Conservation (phyloP, 2,113 vertebrate species). For the Melanotaenia duboulayi region DNA sequence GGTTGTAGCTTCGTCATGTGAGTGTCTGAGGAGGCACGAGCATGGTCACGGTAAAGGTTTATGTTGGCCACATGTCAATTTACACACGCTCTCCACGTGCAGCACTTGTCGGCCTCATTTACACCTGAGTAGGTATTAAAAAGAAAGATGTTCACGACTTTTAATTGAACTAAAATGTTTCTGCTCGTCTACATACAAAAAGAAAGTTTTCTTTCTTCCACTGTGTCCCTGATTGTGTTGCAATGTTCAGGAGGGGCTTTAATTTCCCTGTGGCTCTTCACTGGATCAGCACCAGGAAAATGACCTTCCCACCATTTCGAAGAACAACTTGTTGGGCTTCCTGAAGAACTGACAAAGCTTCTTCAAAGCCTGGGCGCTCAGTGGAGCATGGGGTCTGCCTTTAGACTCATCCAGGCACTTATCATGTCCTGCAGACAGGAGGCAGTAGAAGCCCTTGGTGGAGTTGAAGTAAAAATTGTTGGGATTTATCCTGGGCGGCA, state of each 20-base stretch:
- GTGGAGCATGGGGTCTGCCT: slow-evolving; percentile 82
- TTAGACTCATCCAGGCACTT: slow-evolving; percentile 87
- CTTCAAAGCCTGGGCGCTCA: slow-evolving; percentile 75
- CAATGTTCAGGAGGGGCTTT: slow-evolving; percentile 13
- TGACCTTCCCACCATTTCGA: slow-evolving; percentile 83
- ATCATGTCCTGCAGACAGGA: slow-evolving; percentile 79
- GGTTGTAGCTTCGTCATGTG: slow-evolving; percentile 20
- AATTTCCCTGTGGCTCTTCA: neutral
- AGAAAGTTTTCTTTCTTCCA: neutral
- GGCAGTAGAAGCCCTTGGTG: slow-evolving; percentile 88
- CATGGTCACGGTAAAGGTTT: slow-evolving; percentile 28
- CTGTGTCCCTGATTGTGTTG: slow-evolving; percentile 46
- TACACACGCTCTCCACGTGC: neutral
- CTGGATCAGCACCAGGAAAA: slow-evolving; percentile 85
- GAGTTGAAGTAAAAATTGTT: slow-evolving; percentile 87
- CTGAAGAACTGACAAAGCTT: slow-evolving; percentile 83
- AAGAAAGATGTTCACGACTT: slow-evolving; percentile 2
- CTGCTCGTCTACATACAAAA: slow-evolving; percentile 28
- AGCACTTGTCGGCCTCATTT: slow-evolving; percentile 24
- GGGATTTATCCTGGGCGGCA: slow-evolving; percentile 77
- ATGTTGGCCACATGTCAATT: slow-evolving; percentile 11
- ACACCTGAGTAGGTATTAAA: slow-evolving; percentile 63
- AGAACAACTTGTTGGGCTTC: slow-evolving; percentile 83
- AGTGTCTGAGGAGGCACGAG: slow-evolving; percentile 52
- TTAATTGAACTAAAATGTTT: neutral